These are phyloP conservation scores for Urosaurus nigricauda DNA, from an alignment of 2,797 vertebrate species.

Conservation along the genomic window DNA sequence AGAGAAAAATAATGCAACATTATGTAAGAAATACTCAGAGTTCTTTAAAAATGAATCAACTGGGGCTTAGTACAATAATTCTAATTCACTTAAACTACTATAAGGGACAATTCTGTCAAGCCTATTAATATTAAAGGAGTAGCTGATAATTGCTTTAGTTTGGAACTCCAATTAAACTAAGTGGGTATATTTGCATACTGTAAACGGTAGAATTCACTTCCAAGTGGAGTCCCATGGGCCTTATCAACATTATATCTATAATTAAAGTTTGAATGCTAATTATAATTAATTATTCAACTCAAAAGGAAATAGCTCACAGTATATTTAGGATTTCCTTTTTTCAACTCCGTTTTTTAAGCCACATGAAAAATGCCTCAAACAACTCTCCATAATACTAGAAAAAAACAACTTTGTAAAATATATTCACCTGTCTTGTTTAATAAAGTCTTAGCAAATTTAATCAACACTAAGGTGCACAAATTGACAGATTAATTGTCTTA, in stretches of 20 bases:
- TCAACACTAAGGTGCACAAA: slow-evolving; percentile 59
- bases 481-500: slow-evolving; percentile 64
- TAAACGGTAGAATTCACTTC: slow-evolving; percentile 78
- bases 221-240: slow-evolving; percentile 70
- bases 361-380: slow-evolving; percentile 64
- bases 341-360: slow-evolving; percentile 57
- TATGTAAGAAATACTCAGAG: slow-evolving; percentile 29
- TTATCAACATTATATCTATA: slow-evolving; percentile 79
- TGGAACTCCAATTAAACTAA: slow-evolving; percentile 82
- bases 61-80: slow-evolving; percentile 68
- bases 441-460: slow-evolving; percentile 56
- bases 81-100: slow-evolving; percentile 69
- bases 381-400: slow-evolving; percentile 59
- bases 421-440: slow-evolving; percentile 18
- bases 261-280: slow-evolving; percentile 82
- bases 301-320: slow-evolving; percentile 75
- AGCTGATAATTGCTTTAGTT: slow-evolving; percentile 79
- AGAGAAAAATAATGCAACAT: slow-evolving; percentile 37
- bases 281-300: slow-evolving; percentile 80
- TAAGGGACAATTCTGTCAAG: slow-evolving; percentile 73
- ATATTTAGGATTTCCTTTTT: slow-evolving; percentile 68
- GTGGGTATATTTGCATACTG: slow-evolving; percentile 79
- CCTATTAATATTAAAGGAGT: slow-evolving; percentile 78
- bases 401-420: slow-evolving; percentile 44
- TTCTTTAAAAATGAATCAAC: slow-evolving; percentile 59